Evolutionary conservation across 2,113 vertebrate species (phyloP), one percentile per base, ranked within the genome.

Genomic region (Ceratotherium simum): DNA sequence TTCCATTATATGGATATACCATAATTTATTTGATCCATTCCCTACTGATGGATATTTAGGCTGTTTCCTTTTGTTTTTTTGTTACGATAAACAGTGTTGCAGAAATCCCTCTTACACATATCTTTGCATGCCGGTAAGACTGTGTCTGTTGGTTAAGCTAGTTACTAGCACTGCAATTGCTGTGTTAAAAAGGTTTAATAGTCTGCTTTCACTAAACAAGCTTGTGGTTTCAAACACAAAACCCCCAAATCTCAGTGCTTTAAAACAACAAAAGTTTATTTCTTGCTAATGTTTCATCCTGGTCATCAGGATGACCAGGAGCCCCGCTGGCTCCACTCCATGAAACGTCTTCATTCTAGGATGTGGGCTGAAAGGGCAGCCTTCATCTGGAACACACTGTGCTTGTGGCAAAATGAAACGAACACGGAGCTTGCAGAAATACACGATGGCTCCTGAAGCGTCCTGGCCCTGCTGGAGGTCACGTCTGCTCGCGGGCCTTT

Each of bases 401-500:
- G 31, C 25, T 33, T 1, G 10, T 2, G 6, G 46, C 33, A 13
- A 8, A 23, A 2, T 33, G 65, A 33, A 8, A 6, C 7, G 65
- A 29, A 48, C 23, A 29, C 13, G 11, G 36, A 58, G 62, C 58
- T 62, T 75, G 48, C 20, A 11, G n/a, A 51, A 14, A 20, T 13
- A 2, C 10, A 29, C 0, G 2, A 69, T 0, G 12, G 64, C 39
- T 33, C 64, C 56, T 29, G 31, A 3, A 0, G 21, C 0, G 1
- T 31, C 29, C 6, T 1, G 14, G 48, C 13, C 20, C 0, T 1
- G 3, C 62, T 1, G 3, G 0, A 0, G 27, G 2, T 75, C 75
- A 33, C 0, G 1, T 0, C 5, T 11, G 9, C 8, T 8, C 33
- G 4, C 0, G 1, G 23, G 54, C 17, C 25, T 17, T 48, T 10